Evolutionary conservation across 2,797 vertebrate species (phyloP), one percentile per base, ranked within the genome.

Genomic region (Jordanella pulchra): DNA sequence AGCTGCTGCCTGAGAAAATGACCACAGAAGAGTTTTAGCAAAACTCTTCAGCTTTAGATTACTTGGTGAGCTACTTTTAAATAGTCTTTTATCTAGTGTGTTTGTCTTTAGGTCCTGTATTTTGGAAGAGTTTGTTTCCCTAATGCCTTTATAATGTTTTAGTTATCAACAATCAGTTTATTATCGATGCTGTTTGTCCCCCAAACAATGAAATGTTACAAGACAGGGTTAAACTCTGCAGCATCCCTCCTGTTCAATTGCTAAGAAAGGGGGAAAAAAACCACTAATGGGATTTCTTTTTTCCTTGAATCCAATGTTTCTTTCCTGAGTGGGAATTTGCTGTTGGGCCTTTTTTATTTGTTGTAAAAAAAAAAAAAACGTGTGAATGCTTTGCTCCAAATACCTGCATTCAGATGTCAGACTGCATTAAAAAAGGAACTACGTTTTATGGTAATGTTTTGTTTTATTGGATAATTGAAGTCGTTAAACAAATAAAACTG

Each of bases 121-220:
- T 63, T 65, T 27, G 15, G 17, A 9, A n/a, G 45, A 23, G 13
- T 73, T 25, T 69, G 23, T 71, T 69, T 78, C 72, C 23, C 12
- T 70, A 75, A 32, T 23, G 28, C 56, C 65, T 72, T 30, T 35
- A 53, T 80, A 67, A 65, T 66, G 42, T 78, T 63, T 76, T 69
- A 15, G 71, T 42, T 55, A 73, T 64, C 54, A 72, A 44, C 63
- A 70, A 75, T 73, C 54, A 76, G 69, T 87, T 82, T n/a, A n/a
- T n/a, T n/a, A n/a, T 79, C 81, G 88, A 86, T 78, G 75, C 50
- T 53, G 80, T 81, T 66, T 39, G 39, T 48, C 21, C 32, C 47
- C 65, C 35, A 25, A 27, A 42, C 30, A 23, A 10, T 32, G 23
- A 61, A 39, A 61, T 39, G 58, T 61, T 61, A n/a, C 10, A 11